A percentile compares a stretch with the other conserved stretches of the same genome.
Conservation (phyloP, 92 coral and sea anemone species). For the Micromussa lordhowensis region DNA sequence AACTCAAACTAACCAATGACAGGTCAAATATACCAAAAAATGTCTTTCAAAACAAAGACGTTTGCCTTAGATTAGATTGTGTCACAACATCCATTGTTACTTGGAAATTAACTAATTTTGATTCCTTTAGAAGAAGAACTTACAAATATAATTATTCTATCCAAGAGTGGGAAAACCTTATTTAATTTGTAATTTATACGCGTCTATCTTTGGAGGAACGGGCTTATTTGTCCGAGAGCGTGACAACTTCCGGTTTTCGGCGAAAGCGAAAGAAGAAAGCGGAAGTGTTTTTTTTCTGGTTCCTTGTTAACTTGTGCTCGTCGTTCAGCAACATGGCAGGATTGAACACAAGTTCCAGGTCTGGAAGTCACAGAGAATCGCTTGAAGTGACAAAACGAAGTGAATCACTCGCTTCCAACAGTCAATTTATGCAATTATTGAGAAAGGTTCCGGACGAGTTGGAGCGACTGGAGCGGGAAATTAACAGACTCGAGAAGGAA, state of each 20-base stretch:
- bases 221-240: no score
- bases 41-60: neutral
- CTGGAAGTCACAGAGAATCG: slow-evolving; percentile 4
- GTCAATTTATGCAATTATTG: neutral
- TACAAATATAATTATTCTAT: neutral
- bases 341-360: neutral
- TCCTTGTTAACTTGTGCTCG: no score
- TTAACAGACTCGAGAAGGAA: neutral
- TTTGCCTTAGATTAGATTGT: neutral
- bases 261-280: slow-evolving; percentile 16
- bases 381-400: neutral
- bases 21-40: neutral
- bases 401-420: slow-evolving; percentile 1
- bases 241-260: slow-evolving; percentile 39
- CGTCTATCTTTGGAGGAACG: no score
- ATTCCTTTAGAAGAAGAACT: neutral
- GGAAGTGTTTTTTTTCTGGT: slow-evolving; percentile 3
- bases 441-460: slow-evolving; percentile 6
- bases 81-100: neutral
- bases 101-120: neutral
- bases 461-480: neutral
- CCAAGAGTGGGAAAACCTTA: neutral
- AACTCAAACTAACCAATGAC: neutral
- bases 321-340: neutral
- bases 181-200: no score